Evolutionary conservation across 2,797 vertebrate species (phyloP).

Genomic region (Lophius americanus): DNA sequence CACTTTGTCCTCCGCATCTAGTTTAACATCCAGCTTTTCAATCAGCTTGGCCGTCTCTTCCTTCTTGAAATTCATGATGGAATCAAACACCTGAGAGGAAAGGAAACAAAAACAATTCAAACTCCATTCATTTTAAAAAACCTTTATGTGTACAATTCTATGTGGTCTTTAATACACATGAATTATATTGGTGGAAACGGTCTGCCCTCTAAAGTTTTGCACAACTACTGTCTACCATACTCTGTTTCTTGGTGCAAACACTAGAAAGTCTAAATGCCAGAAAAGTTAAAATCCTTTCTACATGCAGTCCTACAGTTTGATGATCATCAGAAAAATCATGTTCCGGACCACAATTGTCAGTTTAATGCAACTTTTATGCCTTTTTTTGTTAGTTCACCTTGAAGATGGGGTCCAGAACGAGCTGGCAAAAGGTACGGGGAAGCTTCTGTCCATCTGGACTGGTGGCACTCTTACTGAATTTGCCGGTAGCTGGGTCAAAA

Average conservation of each 20-base stretch:
- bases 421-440: conserved; percentile 91
- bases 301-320: neutral
- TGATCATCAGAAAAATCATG: neutral
- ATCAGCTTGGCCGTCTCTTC: conserved; percentile 91
- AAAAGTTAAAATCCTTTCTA: neutral
- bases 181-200: no score
- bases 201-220: no score
- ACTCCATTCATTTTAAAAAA: neutral
- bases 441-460: conserved; percentile 84
- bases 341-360: neutral
- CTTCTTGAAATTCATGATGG: conserved; percentile 96
- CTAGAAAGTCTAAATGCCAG: no score
- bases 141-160: neutral
- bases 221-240: no score
- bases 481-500: conserved; percentile 89
- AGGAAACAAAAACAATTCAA: conserved; percentile 4
- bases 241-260: no score
- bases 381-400: conserved; percentile 79
- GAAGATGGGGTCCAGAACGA: conserved; percentile 93
- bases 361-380: neutral
- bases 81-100: conserved; percentile 87
- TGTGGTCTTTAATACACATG: neutral
- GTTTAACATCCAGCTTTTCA: conserved; percentile 91
- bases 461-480: conserved; percentile 84
- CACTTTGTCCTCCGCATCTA: conserved; percentile 91